phyloP scores from a whole-genome alignment of 1,140 invertebrate species.

The Nymphalis io region DNA sequence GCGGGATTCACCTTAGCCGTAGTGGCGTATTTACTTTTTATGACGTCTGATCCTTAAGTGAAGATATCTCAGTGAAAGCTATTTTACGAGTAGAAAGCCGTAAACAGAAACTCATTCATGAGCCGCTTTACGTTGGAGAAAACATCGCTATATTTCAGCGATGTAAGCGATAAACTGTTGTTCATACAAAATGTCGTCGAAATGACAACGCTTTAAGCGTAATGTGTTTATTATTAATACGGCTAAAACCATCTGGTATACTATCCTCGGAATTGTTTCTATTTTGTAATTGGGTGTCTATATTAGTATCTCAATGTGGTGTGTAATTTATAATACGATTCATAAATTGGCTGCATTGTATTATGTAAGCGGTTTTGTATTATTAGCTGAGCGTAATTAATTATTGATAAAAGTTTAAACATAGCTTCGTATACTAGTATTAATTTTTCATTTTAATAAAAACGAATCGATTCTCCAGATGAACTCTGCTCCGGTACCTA shows the following conservation, averaged over 20 bases:
- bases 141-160: not conserved
- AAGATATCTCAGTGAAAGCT: conserved; percentile 25
- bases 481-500: not conserved
- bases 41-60: conserved; percentile 25
- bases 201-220: not conserved
- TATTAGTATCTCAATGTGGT: not conserved
- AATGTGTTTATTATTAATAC: not conserved
- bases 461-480: conserved; percentile 1
- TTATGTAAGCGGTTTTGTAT: too few relatives aligned
- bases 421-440: not conserved
- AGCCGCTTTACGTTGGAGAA: conserved; percentile 1
- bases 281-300: not conserved
- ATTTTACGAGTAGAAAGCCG: conserved; percentile 18
- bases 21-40: conserved; percentile 23
- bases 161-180: not conserved
- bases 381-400: too few relatives aligned
- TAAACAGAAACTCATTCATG: conserved; percentile 19
- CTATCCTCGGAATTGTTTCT: not conserved
- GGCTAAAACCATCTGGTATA: too few relatives aligned
- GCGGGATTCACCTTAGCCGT: conserved; percentile 14
- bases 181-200: not conserved
- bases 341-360: too few relatives aligned
- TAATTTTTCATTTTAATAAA: conserved; percentile 2
- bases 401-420: not conserved
- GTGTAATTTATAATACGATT: too few relatives aligned